Evolutionary conservation across 2,797 vertebrate species (phyloP).

Genomic region (Myotis pilosus): DNA sequence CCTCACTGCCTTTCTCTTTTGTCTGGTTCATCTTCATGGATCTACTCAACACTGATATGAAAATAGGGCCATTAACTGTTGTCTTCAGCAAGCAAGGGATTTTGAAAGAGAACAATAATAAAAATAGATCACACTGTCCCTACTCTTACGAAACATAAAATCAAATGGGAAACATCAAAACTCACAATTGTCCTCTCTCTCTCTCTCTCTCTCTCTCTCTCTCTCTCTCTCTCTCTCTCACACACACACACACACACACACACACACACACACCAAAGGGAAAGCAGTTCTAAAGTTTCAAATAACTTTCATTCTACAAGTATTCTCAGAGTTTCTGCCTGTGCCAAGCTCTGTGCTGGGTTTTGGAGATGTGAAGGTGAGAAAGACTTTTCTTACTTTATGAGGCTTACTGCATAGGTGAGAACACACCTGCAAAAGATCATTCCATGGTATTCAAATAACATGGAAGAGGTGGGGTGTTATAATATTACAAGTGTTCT

Average conservation of each 20-base stretch:
- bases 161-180: background rate
- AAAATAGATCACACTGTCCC: background rate
- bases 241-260: background rate
- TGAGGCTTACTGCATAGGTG: background rate
- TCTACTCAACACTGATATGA: background rate
- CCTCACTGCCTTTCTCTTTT: background rate
- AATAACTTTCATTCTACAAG: background rate
- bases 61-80: background rate
- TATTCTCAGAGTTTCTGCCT: background rate
- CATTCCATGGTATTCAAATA: too few species aligned
- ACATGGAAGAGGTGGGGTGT: too few species aligned
- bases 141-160: background rate
- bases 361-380: background rate
- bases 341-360: background rate
- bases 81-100: background rate
- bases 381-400: background rate
- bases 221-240: background rate
- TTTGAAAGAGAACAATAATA: background rate
- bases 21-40: background rate
- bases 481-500: background rate
- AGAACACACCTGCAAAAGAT: background rate
- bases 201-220: background rate
- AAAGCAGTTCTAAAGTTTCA: background rate
- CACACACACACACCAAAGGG: background rate
- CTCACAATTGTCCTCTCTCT: background rate